Conservation (phyloP, 23 tunicate genomes). For the Aplidium turbinatum region DNA sequence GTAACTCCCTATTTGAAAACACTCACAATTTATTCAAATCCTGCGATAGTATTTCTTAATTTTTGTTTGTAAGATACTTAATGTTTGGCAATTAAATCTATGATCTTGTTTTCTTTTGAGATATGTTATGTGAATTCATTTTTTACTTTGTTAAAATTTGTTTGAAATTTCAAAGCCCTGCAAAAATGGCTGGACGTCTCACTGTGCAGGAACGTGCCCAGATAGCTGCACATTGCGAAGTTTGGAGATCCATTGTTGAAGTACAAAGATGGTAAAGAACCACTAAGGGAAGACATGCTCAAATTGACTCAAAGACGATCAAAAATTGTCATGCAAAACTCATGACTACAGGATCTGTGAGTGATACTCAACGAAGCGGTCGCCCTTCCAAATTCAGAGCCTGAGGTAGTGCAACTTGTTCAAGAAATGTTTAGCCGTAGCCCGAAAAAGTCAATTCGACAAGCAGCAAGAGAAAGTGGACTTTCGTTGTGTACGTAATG, state of each 20-base stretch:
- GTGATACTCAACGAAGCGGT: conserved; percentile 17
- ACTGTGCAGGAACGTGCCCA: conserved; percentile 19
- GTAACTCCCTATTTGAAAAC: too few species aligned
- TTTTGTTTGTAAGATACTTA: too few species aligned
- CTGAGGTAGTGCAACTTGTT: conserved; percentile 16
- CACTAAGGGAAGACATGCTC: neutral
- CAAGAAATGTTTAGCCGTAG: conserved; percentile 17
- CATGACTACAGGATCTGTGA: conserved; percentile 20
- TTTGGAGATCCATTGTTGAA: too few species aligned
- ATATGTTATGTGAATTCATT: too few species aligned
- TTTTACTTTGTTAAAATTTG: too few species aligned
- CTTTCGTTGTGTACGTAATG: conserved; percentile 8
- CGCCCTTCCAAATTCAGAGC: conserved; percentile 22
- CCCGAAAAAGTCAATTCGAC: conserved; percentile 17
- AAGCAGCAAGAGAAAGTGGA: conserved; percentile 9
- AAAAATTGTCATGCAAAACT: conserved; percentile 16
- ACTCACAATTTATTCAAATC: too few species aligned
- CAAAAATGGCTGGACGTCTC: conserved; percentile 21
- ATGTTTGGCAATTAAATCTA: too few species aligned
- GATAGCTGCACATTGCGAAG: too few species aligned
- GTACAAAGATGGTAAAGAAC: neutral
- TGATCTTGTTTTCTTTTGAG: too few species aligned
- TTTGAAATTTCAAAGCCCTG: too few species aligned
- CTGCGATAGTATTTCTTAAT: too few species aligned
- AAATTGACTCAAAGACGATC: conserved; percentile 12